phyloP scores from a whole-genome alignment of 2,797 vertebrate genomes.

The Prionace glauca region DNA sequence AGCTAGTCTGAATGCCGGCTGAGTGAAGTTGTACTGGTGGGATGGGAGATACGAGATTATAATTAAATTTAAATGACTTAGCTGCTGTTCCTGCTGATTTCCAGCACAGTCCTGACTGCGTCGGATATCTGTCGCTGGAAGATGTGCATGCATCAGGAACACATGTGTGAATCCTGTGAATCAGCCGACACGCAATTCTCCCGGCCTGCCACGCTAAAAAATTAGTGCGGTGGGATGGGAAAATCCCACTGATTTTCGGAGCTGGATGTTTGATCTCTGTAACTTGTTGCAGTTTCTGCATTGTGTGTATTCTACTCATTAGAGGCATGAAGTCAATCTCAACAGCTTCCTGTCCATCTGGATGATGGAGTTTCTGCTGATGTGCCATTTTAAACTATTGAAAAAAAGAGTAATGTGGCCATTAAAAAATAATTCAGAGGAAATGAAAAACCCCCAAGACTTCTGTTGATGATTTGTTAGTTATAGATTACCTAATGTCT shows the following conservation, averaged over 20 bases:
- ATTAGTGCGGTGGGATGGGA: too few species aligned
- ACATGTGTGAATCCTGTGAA: too few species aligned
- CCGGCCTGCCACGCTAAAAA: too few species aligned
- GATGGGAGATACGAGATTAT: too few species aligned
- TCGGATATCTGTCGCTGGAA: too few species aligned
- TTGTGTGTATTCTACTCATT: neutral
- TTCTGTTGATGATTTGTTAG: neutral
- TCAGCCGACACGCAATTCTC: too few species aligned
- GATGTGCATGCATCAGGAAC: too few species aligned
- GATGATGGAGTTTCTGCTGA: neutral
- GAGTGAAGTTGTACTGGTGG: too few species aligned
- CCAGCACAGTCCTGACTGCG: too few species aligned
- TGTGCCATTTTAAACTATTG: neutral
- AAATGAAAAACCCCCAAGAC: neutral
- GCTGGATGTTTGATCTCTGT: neutral
- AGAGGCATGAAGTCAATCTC: conserved; percentile 22
- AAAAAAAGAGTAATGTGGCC: neutral
- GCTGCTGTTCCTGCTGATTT: too few species aligned
- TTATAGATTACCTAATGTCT: neutral
- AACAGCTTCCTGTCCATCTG: neutral
- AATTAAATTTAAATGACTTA: too few species aligned
- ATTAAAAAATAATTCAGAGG: neutral
- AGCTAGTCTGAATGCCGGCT: too few species aligned
- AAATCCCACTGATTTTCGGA: neutral
- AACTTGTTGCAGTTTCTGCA: neutral